phyloP scores from a whole-genome alignment of 2,888 invertebrate species.

The Aspidiotus destructor region DNA sequence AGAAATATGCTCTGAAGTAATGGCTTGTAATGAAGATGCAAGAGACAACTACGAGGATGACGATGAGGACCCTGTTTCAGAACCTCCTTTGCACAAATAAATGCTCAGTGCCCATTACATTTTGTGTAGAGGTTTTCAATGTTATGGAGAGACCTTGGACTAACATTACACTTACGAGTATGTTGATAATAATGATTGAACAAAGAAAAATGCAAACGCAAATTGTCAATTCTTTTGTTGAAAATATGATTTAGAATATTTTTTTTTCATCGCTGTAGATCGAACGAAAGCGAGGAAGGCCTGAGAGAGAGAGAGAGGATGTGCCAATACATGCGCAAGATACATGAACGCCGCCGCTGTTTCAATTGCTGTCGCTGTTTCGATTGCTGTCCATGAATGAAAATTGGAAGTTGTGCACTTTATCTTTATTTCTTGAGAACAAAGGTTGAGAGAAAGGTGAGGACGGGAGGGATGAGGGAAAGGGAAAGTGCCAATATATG shows the following conservation, averaged over 20 bases:
- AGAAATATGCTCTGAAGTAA: background rate
- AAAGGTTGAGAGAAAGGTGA: too few species aligned
- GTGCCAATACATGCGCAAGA: too few species aligned
- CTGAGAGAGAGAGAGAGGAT: too few species aligned
- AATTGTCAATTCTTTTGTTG: background rate
- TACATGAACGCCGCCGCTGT: too few species aligned
- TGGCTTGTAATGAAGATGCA: background rate
- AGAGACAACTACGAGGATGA: background rate
- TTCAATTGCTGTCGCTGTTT: too few species aligned
- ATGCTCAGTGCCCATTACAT: background rate
- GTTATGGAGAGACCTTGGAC: background rate
- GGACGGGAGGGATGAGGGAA: too few species aligned
- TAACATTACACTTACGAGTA: background rate
- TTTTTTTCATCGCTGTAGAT: too few species aligned
- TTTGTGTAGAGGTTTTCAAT: background rate
- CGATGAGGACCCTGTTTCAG: background rate
- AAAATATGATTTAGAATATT: background rate
- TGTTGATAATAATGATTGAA: background rate
- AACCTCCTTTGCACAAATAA: background rate
- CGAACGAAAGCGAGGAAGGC: too few species aligned
- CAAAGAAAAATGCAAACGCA: background rate
- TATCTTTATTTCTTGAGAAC: too few species aligned
- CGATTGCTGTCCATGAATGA: too few species aligned
- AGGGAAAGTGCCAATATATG: too few species aligned
- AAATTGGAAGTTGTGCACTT: too few species aligned